Evolutionary conservation across 1,140 invertebrate species (phyloP).

Genomic region (Zaprionus ghesquierei): DNA sequence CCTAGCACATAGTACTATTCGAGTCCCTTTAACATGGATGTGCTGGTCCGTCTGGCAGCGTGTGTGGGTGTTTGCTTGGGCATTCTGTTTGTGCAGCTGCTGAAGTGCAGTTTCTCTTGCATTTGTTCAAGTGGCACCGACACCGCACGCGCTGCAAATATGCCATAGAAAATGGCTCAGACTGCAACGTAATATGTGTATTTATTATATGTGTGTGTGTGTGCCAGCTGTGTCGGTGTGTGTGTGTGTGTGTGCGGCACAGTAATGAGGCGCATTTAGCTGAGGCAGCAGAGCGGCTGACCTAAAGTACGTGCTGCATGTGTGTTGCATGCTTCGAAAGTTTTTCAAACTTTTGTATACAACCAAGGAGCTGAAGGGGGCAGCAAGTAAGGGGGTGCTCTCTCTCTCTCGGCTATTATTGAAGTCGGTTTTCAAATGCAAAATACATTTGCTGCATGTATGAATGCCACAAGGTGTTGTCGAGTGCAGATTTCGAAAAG

Average conservation of each 20-base stretch:
- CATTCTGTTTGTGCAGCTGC: conserved; percentile 74
- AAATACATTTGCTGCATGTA: background rate
- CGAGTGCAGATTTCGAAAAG: background rate
- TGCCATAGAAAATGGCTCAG: conserved; percentile 70
- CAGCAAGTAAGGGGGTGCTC: background rate
- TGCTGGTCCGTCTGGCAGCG: conserved; percentile 9
- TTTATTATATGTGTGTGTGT: conserved; percentile 35
- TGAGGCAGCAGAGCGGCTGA: conserved; percentile 42
- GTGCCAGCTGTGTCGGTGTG: background rate
- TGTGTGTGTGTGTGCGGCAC: conserved; percentile 30
- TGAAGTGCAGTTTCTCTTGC: conserved; percentile 63
- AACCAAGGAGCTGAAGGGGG: background rate
- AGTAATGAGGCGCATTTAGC: conserved; percentile 76
- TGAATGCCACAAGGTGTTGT: conserved; percentile 21
- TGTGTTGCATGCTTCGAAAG: conserved; percentile 21
- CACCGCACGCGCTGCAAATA: conserved; percentile 62
- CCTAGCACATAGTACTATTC: background rate
- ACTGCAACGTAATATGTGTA: conserved; percentile 34
- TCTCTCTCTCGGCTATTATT: conserved; percentile 2
- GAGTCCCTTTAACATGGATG: background rate
- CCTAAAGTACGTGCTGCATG: conserved; percentile 28
- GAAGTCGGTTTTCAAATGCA: conserved; percentile 13
- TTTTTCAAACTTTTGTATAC: conserved; percentile 39
- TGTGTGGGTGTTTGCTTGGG: conserved; percentile 47
- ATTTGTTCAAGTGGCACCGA: conserved; percentile 41